These are phyloP conservation scores for Euthynnus affinis DNA, from an alignment of 2,797 vertebrate species.

Conservation along the genomic window DNA sequence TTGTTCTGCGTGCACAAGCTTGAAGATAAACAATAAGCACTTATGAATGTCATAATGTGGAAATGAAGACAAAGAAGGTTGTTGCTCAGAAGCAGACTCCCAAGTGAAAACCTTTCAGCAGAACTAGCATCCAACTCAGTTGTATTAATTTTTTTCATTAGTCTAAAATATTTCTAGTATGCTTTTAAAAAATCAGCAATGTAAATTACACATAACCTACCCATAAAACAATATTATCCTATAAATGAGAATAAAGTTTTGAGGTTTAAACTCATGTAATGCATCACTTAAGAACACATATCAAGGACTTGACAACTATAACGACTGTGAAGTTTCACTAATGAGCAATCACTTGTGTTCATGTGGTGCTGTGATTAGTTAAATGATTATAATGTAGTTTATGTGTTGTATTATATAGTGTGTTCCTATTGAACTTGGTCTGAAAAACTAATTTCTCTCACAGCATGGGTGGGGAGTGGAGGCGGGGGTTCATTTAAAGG, in stretches of 20 bases:
- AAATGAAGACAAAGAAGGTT: too few species aligned
- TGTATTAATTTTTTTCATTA: too few species aligned
- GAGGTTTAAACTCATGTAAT: background rate
- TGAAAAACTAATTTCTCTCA: slow-evolving; percentile 45
- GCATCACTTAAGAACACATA: background rate
- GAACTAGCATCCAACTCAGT: background rate
- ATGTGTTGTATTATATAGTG: background rate
- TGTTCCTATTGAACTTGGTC: slow-evolving; percentile 11
- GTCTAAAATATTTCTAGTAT: background rate
- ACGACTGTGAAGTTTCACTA: background rate
- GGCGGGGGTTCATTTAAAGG: background rate
- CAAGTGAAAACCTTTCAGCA: too few species aligned
- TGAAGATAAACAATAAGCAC: background rate
- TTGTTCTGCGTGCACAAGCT: background rate
- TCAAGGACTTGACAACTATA: background rate
- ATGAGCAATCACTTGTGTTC: background rate
- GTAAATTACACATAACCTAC: background rate
- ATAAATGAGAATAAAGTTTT: background rate
- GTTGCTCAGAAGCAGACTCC: too few species aligned
- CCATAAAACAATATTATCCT: background rate
- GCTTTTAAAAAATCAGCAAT: background rate
- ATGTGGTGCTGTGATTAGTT: slow-evolving; percentile 12
- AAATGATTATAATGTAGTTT: slow-evolving; percentile 7
- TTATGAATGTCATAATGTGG: background rate
- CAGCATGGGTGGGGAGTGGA: slow-evolving; percentile 26